Percentiles rank a stretch among this genome's conserved stretches.
Conservation (phyloP, 2,797 vertebrate species). For the Anas bernieri region DNA sequence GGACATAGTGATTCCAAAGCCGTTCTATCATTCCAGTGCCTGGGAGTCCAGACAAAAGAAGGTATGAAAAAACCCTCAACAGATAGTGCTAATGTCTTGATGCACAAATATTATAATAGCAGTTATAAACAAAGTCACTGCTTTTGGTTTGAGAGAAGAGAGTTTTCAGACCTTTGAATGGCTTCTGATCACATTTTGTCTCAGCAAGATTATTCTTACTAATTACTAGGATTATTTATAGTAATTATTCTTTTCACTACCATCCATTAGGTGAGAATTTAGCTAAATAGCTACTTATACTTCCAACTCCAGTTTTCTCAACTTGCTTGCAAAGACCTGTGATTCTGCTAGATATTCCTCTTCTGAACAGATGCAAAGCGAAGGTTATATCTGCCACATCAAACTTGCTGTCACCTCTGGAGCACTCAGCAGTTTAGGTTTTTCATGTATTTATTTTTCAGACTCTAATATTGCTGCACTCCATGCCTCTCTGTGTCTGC, state of each 20-base stretch:
- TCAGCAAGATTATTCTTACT: neutral
- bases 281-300: neutral
- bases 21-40: neutral
- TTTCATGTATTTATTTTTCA: neutral
- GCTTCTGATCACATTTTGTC: neutral
- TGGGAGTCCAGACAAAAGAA: neutral
- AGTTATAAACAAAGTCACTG: neutral
- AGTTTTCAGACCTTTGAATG: neutral
- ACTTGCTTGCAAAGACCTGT: neutral
- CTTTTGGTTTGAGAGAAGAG: neutral
- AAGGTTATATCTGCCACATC: neutral
- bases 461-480: neutral
- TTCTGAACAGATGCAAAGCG: conserved; percentile 1
- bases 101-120: neutral
- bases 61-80: neutral
- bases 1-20: neutral
- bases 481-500: neutral
- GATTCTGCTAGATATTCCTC: neutral
- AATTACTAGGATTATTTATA: neutral
- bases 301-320: neutral
- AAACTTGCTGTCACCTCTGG: neutral
- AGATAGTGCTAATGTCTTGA: neutral
- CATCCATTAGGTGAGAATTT: neutral
- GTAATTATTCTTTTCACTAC: neutral
- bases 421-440: neutral